Conservation (phyloP, 2,888 invertebrate genomes). For the Pimpla rufipes region DNA sequence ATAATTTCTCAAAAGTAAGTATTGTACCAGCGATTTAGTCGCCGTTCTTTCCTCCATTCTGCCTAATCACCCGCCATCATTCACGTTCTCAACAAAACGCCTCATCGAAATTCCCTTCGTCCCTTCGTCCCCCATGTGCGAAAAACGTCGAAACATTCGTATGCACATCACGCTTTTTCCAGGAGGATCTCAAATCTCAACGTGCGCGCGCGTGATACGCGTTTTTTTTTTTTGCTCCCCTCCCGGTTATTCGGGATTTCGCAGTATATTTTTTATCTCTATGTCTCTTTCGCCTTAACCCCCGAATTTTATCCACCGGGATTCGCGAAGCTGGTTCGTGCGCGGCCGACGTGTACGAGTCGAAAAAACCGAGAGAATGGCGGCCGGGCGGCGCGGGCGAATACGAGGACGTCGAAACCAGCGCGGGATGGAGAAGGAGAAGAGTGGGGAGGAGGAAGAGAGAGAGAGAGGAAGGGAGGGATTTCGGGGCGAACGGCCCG, state of each 20-base stretch:
- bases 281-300: not conserved
- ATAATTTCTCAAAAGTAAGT: too few species aligned
- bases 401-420: too few species aligned
- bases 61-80: not conserved
- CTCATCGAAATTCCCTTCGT: not conserved
- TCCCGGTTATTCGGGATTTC: slow-evolving; percentile 7
- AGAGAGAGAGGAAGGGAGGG: slow-evolving; percentile 17
- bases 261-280: slow-evolving; percentile 4
- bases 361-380: slow-evolving; percentile 20
- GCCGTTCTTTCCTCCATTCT: not conserved
- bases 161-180: slow-evolving; percentile 5
- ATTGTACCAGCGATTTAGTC: not conserved
- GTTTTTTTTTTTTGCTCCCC: too few species aligned
- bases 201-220: not conserved
- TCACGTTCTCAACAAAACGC: not conserved
- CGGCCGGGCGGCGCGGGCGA: too few species aligned
- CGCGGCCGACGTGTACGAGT: slow-evolving; percentile 12
- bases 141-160: not conserved
- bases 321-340: slow-evolving; percentile 10
- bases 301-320: slow-evolving; percentile 35
- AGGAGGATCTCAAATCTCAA: not conserved
- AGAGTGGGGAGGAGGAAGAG: slow-evolving; percentile 7
- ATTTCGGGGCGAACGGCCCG: not conserved
- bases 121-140: not conserved
- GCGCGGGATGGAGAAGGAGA: not conserved